These are phyloP conservation scores for Dromaius novaehollandiae DNA, from an alignment of 2,113 vertebrate genomes.

Conservation along the genomic window DNA sequence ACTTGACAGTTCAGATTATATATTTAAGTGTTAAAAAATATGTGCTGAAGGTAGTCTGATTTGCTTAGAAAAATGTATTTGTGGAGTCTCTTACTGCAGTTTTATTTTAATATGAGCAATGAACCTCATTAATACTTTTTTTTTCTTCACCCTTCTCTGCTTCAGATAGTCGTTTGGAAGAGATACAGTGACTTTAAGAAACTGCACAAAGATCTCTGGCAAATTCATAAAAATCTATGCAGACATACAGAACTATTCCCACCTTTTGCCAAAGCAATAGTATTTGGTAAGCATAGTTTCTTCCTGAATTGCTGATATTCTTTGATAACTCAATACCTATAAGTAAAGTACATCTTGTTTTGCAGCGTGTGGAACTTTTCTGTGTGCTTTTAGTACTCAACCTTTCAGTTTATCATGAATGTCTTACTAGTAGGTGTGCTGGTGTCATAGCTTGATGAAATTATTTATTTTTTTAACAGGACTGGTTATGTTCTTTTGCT, in stretches of 20 bases:
- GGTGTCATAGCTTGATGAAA: neutral
- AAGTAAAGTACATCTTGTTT: neutral
- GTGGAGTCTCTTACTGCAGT: neutral
- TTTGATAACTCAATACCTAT: neutral
- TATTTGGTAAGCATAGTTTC: slow-evolving; percentile 89
- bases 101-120: neutral
- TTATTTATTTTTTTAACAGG: neutral
- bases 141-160: slow-evolving; percentile 35
- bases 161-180: slow-evolving; percentile 96
- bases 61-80: neutral
- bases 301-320: slow-evolving; percentile 39
- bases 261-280: slow-evolving; percentile 95
- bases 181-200: slow-evolving; percentile 98
- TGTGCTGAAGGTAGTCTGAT: neutral
- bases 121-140: slow-evolving; percentile 29
- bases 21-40: neutral
- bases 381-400: neutral
- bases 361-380: neutral
- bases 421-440: neutral
- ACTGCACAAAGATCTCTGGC: slow-evolving; percentile 94
- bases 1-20: neutral
- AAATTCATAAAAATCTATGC: slow-evolving; percentile 91
- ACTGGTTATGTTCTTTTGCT: neutral
- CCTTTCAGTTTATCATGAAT: neutral
- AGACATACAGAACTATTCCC: slow-evolving; percentile 94